Evolutionary conservation across 2,888 invertebrate species (phyloP).

Genomic region (Drosophila multiciliata): DNA sequence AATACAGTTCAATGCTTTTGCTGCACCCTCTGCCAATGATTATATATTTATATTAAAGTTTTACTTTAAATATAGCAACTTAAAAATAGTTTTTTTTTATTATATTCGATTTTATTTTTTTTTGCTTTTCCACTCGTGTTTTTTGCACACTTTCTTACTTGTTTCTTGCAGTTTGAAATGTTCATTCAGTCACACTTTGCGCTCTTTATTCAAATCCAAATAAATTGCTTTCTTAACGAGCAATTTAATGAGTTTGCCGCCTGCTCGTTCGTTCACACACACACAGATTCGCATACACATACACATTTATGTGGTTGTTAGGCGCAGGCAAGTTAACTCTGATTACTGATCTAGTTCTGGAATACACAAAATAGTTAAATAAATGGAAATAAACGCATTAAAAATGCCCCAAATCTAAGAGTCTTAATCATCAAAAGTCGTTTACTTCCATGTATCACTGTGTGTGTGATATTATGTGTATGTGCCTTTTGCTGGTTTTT

Average conservation of each 20-base stretch:
- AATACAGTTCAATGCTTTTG: conserved; percentile 10
- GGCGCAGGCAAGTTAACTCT: not conserved
- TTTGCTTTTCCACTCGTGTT: not conserved
- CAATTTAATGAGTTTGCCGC: not conserved
- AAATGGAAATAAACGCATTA: conserved; percentile 1
- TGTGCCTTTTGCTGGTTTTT: not conserved
- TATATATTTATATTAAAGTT: not conserved
- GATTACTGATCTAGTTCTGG: conserved; percentile 1
- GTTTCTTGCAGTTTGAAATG: not conserved
- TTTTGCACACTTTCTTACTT: not conserved
- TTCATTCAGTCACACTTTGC: not conserved
- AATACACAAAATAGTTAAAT: not conserved
- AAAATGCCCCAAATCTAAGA: not conserved
- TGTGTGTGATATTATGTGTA: not conserved
- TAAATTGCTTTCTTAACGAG: conserved; percentile 4
- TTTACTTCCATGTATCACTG: not conserved
- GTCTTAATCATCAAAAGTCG: not conserved
- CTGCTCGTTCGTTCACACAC: not conserved
- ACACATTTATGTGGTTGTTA: not conserved
- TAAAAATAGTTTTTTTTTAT: not conserved
- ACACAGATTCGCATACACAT: not conserved
- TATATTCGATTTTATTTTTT: not conserved
- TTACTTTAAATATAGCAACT: not conserved
- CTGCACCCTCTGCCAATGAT: not conserved
- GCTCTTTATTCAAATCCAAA: not conserved